Evolutionary conservation across 2,113 vertebrate genomes (phyloP).

Genomic region (Diadophis punctatus): DNA sequence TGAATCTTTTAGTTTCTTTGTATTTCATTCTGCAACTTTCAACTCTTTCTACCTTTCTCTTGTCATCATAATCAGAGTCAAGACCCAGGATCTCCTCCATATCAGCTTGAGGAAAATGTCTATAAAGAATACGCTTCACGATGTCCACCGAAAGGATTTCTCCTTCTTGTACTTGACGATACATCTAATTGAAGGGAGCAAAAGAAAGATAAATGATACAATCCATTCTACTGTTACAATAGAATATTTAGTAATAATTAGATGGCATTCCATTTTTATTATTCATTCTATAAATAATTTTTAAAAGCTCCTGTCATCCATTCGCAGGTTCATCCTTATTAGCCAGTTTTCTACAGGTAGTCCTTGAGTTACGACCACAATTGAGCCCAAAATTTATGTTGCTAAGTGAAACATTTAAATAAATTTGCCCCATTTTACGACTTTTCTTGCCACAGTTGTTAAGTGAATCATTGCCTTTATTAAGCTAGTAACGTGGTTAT

Average conservation of each 20-base stretch:
- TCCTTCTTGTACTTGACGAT: slow-evolving; percentile 71
- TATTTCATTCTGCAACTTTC: not conserved
- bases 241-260: not conserved
- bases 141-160: slow-evolving; percentile 73
- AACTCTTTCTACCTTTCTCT: slow-evolving; percentile 76
- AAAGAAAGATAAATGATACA: not conserved
- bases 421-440: no score
- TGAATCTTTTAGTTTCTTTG: not conserved
- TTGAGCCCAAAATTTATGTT: no score
- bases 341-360: not conserved
- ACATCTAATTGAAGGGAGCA: slow-evolving; percentile 75
- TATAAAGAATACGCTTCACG: slow-evolving; percentile 76
- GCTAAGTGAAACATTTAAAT: no score
- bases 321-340: not conserved
- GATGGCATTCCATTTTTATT: slow-evolving; percentile 3
- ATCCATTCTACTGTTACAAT: not conserved
- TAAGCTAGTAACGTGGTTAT: no score
- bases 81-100: slow-evolving; percentile 75
- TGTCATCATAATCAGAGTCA: slow-evolving; percentile 80
- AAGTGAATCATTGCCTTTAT: no score
- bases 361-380: no score
- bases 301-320: slow-evolving; percentile 26
- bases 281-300: not conserved
- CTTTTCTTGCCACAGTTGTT: no score
- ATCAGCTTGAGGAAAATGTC: slow-evolving; percentile 77